Evolutionary conservation across 1,140 invertebrate genomes (phyloP), one percentile per base, ranked within the genome.

Genomic region (Calycopis cecrops): DNA sequence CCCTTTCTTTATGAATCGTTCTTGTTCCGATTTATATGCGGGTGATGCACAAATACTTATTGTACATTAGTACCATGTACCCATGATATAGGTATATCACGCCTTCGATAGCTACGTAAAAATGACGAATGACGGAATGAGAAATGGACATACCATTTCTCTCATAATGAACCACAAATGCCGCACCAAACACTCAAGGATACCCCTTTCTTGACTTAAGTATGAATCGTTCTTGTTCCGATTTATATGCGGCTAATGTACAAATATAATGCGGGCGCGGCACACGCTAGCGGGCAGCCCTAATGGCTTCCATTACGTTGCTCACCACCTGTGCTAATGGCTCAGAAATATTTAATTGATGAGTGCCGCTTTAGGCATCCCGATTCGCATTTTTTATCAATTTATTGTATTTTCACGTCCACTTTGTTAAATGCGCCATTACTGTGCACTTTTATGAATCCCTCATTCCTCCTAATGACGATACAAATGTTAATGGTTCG

Each of bases 311-410:
- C 79, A 82, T 84, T 84, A 82, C 77, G 76, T 62, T 73, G 69
- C 69, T 67, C 73, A 71, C 77, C 80, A 84, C 80, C 79, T 82
- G 79, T 65, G 73, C 77, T 84, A 82, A 84, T 82, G 77, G 79
- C 55, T 73, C 79, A 84, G 71, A 84, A 82, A 84, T 84, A 82
- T 84, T 82, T 80, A 84, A 82, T 82, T 80, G 77, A 84, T 82
- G 75, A 80, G 72, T 68, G 62, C 65, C 62, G 62, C 73, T 71
- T 75, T 77, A 71, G 73, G 76, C 79, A 78, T 71, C 65, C 64
- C 61, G 66, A 73, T 71, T 71, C 67, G 55, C 70, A 75, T 80
- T 81, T 79, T 84, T 84, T 74, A 77, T 69, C 64, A 56, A 69
- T 74, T 71, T 67, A 60, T 65, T 62, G 63, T 58, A 57, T 63